Percentiles rank a stretch among this genome's conserved stretches.
These are phyloP conservation scores for Lasiurus borealis DNA, from an alignment of 2,113 vertebrate genomes.

Conservation along the genomic window DNA sequence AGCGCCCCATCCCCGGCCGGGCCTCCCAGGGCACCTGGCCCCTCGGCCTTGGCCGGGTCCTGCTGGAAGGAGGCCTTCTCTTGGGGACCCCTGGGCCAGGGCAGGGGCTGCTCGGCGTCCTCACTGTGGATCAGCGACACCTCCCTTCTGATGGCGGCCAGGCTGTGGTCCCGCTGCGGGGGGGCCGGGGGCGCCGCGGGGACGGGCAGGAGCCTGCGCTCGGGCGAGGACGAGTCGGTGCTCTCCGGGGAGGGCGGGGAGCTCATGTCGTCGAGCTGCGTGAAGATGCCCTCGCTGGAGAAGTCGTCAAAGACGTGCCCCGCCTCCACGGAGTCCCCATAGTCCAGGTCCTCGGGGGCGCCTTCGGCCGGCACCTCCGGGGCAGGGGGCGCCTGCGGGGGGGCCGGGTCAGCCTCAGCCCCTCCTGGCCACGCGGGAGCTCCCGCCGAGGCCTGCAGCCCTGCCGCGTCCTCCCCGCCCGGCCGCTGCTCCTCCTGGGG, in stretches of 20 bases:
- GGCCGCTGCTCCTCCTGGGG: background rate
- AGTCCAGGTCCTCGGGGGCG: constrained; percentile 54
- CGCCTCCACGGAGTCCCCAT: constrained; percentile 72
- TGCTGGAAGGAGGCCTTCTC: background rate
- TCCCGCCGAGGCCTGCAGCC: rapidly evolving
- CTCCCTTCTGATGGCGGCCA: background rate
- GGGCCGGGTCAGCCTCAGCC: rapidly evolving
- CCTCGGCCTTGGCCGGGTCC: rapidly evolving
- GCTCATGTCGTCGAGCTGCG: constrained; percentile 76
- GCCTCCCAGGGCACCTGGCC: constrained; percentile 44
- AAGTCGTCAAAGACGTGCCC: constrained; percentile 79
- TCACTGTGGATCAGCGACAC: background rate
- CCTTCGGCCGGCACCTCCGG: background rate
- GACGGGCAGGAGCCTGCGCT: background rate
- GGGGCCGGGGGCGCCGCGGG: rapidly evolving
- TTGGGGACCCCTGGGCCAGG: background rate
- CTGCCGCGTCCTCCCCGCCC: rapidly evolving
- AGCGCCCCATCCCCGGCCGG: background rate
- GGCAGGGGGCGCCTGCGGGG: rapidly evolving
- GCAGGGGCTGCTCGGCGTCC: rapidly evolving
- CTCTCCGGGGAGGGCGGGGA: constrained; percentile 69
- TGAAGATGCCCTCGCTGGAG: constrained; percentile 58
- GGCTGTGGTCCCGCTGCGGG: background rate
- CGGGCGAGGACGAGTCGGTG: constrained; percentile 77
- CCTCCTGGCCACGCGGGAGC: rapidly evolving